Evolutionary conservation across 2,113 vertebrate species (phyloP).

Genomic region (Etheostoma spectabile): DNA sequence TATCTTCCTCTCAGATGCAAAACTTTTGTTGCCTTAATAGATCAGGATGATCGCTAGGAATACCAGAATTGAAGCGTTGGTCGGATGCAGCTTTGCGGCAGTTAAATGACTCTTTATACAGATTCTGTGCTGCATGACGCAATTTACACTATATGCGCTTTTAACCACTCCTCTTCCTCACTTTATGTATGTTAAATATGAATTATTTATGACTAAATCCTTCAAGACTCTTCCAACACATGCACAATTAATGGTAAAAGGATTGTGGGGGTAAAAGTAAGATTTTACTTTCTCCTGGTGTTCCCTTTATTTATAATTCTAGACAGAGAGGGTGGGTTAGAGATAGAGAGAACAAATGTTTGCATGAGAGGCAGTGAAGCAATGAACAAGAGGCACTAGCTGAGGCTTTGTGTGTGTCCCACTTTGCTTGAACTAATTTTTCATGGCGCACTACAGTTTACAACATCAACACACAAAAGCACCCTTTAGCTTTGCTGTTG

Average conservation of each 20-base stretch:
- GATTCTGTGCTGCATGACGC: slow-evolving; percentile 18
- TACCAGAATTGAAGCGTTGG: slow-evolving; percentile 19
- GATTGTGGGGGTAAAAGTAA: not conserved
- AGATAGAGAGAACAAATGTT: slow-evolving; percentile 8
- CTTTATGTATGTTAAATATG: slow-evolving; percentile 40
- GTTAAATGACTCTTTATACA: slow-evolving; percentile 38
- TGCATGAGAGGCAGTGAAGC: slow-evolving; percentile 42
- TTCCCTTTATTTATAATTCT: slow-evolving; percentile 44
- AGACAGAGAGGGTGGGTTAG: not conserved
- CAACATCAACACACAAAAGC: slow-evolving; percentile 60
- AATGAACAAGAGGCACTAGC: slow-evolving; percentile 30
- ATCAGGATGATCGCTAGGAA: slow-evolving; percentile 2
- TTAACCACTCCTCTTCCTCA: slow-evolving; percentile 1
- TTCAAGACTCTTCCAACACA: slow-evolving; percentile 42
- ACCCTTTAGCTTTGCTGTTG: slow-evolving; percentile 43
- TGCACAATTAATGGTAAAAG: slow-evolving; percentile 27
- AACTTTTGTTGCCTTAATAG: not conserved
- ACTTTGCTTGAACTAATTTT: slow-evolving; percentile 71
- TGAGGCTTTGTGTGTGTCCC: slow-evolving; percentile 67
- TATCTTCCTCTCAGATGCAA: slow-evolving; percentile 5
- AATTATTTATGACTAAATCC: slow-evolving; percentile 61
- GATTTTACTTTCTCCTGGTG: slow-evolving; percentile 19
- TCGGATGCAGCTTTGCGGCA: slow-evolving; percentile 2
- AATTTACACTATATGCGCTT: slow-evolving; percentile 22
- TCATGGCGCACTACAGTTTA: slow-evolving; percentile 63